Evolutionary conservation across 1,140 invertebrate genomes (phyloP).

Genomic region (Apis cerana): DNA sequence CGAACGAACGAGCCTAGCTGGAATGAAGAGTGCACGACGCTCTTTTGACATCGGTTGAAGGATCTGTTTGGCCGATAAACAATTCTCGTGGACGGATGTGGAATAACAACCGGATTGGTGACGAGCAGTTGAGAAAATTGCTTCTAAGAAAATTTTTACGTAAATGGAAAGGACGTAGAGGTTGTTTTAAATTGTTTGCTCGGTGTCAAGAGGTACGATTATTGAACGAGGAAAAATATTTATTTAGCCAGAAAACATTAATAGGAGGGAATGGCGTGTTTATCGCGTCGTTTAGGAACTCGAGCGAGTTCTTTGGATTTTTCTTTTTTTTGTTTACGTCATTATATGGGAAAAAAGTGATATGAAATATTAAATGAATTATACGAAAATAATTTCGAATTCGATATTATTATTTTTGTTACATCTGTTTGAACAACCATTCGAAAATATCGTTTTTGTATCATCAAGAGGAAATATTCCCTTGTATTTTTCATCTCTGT

Average conservation of each 20-base stretch:
- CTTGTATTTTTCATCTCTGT: neutral
- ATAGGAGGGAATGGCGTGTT: neutral
- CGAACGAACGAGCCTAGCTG: conserved; percentile 52
- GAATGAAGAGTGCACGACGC: conserved; percentile 56
- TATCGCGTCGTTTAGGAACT: neutral
- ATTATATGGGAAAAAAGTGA: too few species aligned
- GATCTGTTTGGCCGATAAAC: conserved; percentile 70
- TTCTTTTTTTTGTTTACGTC: neutral
- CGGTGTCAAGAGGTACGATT: neutral
- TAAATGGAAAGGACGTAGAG: neutral
- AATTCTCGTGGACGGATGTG: conserved; percentile 56
- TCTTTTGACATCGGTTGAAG: conserved; percentile 55
- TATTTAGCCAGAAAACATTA: neutral
- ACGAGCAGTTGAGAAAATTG: neutral
- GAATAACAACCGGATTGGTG: conserved; percentile 51
- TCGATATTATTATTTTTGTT: neutral
- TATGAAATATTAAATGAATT: too few species aligned
- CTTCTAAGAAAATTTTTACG: neutral
- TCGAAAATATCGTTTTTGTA: neutral
- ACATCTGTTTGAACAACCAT: neutral
- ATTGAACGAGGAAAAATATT: neutral
- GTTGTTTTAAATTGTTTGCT: conserved; percentile 13
- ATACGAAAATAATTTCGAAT: neutral
- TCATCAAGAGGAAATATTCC: neutral
- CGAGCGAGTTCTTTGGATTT: neutral